Percentiles rank a stretch among this genome's conserved stretches.
Conservation (phyloP, 2,797 vertebrate species). For the Channallabes apus region DNA sequence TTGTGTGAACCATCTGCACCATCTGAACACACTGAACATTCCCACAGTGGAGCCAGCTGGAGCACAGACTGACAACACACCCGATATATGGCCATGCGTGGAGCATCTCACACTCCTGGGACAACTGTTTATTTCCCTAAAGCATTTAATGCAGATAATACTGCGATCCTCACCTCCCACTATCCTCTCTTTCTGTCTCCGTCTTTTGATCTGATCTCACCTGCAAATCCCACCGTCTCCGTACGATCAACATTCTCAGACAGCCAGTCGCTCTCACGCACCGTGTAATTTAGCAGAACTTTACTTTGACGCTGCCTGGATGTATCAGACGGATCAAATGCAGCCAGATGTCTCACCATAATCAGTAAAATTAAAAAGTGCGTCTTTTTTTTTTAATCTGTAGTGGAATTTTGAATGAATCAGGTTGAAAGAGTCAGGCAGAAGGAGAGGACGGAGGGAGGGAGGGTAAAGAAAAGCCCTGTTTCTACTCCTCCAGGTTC, state of each 20-base stretch:
- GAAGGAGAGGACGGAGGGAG: background rate
- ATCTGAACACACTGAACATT: slow-evolving; percentile 32
- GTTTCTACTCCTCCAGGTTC: slow-evolving; percentile 25
- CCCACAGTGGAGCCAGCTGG: slow-evolving; percentile 14
- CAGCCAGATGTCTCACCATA: slow-evolving; percentile 12
- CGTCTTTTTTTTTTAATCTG: background rate
- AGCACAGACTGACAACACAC: slow-evolving; percentile 5
- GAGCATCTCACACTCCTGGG: background rate
- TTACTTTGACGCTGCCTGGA: background rate
- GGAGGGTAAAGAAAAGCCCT: background rate
- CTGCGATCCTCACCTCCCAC: background rate
- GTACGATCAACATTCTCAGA: slow-evolving; percentile 40
- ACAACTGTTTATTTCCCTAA: slow-evolving; percentile 27
- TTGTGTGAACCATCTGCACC: slow-evolving; percentile 34
- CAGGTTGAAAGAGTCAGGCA: background rate
- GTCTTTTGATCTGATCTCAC: slow-evolving; percentile 29
- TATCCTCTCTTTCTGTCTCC: slow-evolving; percentile 9
- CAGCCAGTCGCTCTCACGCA: slow-evolving; percentile 36
- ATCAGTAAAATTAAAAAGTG: slow-evolving; percentile 12
- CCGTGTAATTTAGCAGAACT: slow-evolving; percentile 33
- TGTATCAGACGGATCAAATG: background rate
- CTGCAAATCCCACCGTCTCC: slow-evolving; percentile 35
- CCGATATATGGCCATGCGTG: background rate
- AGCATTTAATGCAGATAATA: slow-evolving; percentile 38
- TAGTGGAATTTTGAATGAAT: slow-evolving; percentile 8